A percentile compares a stretch with the other conserved stretches of the same genome.
Conservation (phyloP, 2,888 invertebrate genomes). For the Therioaphis trifolii region DNA sequence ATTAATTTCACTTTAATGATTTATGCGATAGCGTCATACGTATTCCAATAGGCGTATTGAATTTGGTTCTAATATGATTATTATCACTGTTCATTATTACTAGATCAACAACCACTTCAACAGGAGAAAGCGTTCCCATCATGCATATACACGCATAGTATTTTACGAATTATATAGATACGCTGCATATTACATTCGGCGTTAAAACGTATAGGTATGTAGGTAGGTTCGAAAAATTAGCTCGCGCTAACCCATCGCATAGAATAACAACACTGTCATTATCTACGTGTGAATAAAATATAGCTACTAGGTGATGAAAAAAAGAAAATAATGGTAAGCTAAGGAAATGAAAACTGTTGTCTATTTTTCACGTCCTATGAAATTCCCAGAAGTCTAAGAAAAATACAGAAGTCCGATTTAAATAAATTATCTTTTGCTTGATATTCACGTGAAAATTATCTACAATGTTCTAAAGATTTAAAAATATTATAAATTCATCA, state of each 20-base stretch:
- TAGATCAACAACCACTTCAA: conserved; percentile 5
- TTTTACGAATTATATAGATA: too few relatives aligned
- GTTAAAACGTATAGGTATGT: background rate
- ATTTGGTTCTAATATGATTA: conserved; percentile 13
- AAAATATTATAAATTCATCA: background rate
- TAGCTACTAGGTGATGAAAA: background rate
- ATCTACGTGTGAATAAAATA: conserved; percentile 27
- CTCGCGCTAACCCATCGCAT: background rate
- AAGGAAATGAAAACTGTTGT: conserved; percentile 15
- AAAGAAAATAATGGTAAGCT: background rate
- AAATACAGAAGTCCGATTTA: background rate
- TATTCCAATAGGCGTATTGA: background rate
- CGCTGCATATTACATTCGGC: background rate
- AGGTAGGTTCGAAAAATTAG: background rate
- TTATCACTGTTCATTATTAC: conserved; percentile 3
- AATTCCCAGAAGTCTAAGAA: background rate
- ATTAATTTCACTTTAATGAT: too few relatives aligned
- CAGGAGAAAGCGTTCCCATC: conserved; percentile 42
- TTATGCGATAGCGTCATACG: too few relatives aligned
- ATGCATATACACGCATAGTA: background rate
- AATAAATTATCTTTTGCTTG: background rate
- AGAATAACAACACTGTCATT: conserved; percentile 19
- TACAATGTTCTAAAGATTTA: background rate
- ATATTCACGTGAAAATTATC: background rate
- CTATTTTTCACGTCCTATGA: background rate